Conservation (phyloP, 2,113 vertebrate genomes). For the Anarrhichthys ocellatus region DNA sequence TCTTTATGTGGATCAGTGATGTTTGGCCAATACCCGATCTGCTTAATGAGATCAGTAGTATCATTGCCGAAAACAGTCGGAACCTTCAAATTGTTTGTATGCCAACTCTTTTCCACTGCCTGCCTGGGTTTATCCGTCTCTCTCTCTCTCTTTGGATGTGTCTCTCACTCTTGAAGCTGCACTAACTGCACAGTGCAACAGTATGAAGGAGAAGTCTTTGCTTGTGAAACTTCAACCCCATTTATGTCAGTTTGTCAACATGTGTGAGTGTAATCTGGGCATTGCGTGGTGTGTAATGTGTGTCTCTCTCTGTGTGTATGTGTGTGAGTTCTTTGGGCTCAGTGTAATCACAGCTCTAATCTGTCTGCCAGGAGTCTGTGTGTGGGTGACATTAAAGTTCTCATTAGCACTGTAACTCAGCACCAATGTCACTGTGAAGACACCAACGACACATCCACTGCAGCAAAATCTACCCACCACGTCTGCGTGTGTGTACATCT, state of each 20-base stretch:
- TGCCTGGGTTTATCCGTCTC: slow-evolving; percentile 3
- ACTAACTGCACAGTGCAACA: slow-evolving; percentile 15
- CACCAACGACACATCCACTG: slow-evolving; percentile 70
- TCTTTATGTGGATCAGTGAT: neutral
- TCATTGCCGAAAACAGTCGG: neutral
- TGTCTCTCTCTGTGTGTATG: slow-evolving; percentile 42
- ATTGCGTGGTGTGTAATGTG: slow-evolving; percentile 29
- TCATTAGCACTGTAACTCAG: slow-evolving; percentile 81
- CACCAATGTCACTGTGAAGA: slow-evolving; percentile 77
- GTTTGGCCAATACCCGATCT: neutral
- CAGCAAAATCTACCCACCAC: slow-evolving; percentile 57
- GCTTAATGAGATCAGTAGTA: neutral
- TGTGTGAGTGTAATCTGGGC: slow-evolving; percentile 31
- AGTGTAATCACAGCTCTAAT: slow-evolving; percentile 78
- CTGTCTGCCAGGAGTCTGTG: slow-evolving; percentile 73
- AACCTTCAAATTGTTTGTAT: neutral
- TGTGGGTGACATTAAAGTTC: slow-evolving; percentile 82
- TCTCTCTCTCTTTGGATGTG: slow-evolving; percentile 1
- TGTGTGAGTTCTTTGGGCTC: slow-evolving; percentile 54
- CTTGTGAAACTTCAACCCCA: slow-evolving; percentile 44
- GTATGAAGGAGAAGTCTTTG: slow-evolving; percentile 14
- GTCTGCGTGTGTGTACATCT: slow-evolving; percentile 20
- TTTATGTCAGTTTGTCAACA: slow-evolving; percentile 48
- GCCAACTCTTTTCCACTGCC: neutral
- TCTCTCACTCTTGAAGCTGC: slow-evolving; percentile 17